phyloP scores from a whole-genome alignment of 1,140 invertebrate species.

The Whitmania pigra region DNA sequence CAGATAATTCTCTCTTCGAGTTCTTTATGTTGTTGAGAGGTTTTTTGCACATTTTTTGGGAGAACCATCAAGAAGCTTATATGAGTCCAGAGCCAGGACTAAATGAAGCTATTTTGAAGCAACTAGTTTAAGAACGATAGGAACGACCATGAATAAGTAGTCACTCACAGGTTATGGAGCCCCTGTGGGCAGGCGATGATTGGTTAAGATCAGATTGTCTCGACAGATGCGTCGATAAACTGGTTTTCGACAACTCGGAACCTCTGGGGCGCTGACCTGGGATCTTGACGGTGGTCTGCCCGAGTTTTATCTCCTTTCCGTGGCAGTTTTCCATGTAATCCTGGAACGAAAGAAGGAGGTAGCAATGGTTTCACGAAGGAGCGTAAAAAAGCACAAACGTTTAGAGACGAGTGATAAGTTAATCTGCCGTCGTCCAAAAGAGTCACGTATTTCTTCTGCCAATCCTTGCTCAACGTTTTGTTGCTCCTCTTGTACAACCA shows the following conservation, averaged over 20 bases:
- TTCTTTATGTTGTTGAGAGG: too few species aligned
- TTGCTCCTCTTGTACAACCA: constrained; percentile 83
- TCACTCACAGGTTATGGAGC: not conserved
- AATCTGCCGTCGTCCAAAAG: constrained; percentile 76
- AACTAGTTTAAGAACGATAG: too few species aligned
- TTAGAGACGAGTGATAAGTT: constrained; percentile 81
- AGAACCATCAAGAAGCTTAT: too few species aligned
- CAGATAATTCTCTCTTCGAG: too few species aligned
- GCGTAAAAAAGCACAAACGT: constrained; percentile 49
- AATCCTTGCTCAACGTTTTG: constrained; percentile 78
- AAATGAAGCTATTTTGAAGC: too few species aligned
- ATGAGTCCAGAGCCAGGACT: too few species aligned
- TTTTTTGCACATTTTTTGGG: too few species aligned
- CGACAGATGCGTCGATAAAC: not conserved
- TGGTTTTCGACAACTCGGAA: constrained; percentile 7
- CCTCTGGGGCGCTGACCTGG: constrained; percentile 51
- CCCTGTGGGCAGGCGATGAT: not conserved
- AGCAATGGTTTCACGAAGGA: not conserved
- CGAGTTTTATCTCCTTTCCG: constrained; percentile 87
- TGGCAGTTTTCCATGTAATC: constrained; percentile 96
- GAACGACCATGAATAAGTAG: not conserved
- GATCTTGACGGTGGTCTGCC: constrained; percentile 92
- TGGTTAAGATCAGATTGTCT: not conserved
- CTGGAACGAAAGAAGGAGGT: constrained; percentile 42
- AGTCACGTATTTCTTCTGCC: constrained; percentile 96